phyloP scores from a whole-genome alignment of 1,140 invertebrate genomes.

The Ceratina japonica region DNA sequence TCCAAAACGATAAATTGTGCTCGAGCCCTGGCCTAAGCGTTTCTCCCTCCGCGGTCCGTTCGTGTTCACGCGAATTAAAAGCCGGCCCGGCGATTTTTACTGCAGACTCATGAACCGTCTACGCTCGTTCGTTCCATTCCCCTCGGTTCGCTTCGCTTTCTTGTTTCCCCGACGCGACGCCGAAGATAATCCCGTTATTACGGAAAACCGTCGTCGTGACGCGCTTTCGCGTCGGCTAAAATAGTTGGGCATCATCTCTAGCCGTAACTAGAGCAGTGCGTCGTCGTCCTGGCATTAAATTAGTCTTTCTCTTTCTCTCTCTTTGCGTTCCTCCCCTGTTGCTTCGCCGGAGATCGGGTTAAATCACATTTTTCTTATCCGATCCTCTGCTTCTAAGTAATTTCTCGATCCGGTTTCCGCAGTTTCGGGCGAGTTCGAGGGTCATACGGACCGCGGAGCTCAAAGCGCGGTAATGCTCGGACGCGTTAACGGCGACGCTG shows the following conservation, averaged over 20 bases:
- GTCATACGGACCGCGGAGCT: too few relatives aligned
- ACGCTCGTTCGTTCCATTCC: neutral
- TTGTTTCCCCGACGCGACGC: constrained; percentile 12
- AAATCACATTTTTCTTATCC: neutral
- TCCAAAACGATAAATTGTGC: constrained; percentile 49
- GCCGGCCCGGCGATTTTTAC: neutral
- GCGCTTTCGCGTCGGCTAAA: constrained; percentile 49
- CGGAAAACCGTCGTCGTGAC: constrained; percentile 49
- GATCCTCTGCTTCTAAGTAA: too few relatives aligned
- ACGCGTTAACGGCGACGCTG: neutral
- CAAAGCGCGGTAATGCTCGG: too few relatives aligned
- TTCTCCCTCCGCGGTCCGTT: neutral
- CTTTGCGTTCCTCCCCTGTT: neutral
- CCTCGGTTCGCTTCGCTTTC: too few relatives aligned
- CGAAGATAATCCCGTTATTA: constrained; percentile 49
- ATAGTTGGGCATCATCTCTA: constrained; percentile 47
- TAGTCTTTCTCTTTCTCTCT: constrained; percentile 47
- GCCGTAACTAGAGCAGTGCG: constrained; percentile 61
- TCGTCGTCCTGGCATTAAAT: constrained; percentile 58
- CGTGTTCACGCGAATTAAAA: constrained; percentile 32
- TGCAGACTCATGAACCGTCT: neutral
- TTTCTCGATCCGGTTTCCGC: too few relatives aligned
- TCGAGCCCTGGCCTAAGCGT: constrained; percentile 12
- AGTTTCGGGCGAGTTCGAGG: too few relatives aligned
- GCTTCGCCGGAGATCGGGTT: neutral